These are phyloP conservation scores for Eleutherodactylus coqui DNA, from an alignment of 2,797 vertebrate genomes.

Conservation along the genomic window DNA sequence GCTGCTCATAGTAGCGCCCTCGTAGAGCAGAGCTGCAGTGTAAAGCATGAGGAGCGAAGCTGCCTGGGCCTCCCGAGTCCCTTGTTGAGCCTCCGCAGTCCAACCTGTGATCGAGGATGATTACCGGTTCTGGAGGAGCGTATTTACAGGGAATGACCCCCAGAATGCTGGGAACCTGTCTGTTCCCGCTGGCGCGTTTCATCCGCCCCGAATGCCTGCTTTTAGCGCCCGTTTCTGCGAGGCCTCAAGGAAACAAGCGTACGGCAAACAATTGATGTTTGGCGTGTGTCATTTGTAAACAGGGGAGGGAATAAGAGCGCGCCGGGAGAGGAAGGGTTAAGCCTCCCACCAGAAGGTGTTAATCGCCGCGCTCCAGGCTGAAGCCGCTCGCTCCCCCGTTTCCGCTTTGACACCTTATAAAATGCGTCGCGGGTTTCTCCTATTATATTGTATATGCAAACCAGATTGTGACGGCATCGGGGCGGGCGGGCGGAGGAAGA, in stretches of 20 bases:
- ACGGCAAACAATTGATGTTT: neutral
- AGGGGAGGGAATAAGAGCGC: too few species aligned
- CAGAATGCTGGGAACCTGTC: neutral
- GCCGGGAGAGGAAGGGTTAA: constrained; percentile 36
- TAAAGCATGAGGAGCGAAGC: neutral
- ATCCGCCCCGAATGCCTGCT: neutral
- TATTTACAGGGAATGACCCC: neutral
- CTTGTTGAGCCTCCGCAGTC: neutral
- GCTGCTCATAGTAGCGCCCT: too few species aligned
- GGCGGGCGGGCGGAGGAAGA: neutral
- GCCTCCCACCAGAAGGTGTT: constrained; percentile 28
- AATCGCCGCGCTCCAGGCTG: constrained; percentile 15
- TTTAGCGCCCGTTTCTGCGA: neutral
- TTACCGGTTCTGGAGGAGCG: neutral
- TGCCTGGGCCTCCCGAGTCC: neutral
- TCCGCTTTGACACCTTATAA: constrained; percentile 53
- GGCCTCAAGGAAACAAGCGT: neutral
- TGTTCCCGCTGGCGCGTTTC: neutral
- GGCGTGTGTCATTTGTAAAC: neutral
- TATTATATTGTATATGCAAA: constrained; percentile 21
- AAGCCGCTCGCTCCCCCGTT: neutral
- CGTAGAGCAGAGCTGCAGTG: neutral
- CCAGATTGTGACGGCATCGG: constrained; percentile 18
- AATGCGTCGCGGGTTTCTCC: neutral
- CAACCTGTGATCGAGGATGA: neutral